A percentile compares a stretch with the other conserved stretches of the same genome.
phyloP scores from a whole-genome alignment of 2,113 vertebrate species.

The Pseudorhombus dupliciocellatus region DNA sequence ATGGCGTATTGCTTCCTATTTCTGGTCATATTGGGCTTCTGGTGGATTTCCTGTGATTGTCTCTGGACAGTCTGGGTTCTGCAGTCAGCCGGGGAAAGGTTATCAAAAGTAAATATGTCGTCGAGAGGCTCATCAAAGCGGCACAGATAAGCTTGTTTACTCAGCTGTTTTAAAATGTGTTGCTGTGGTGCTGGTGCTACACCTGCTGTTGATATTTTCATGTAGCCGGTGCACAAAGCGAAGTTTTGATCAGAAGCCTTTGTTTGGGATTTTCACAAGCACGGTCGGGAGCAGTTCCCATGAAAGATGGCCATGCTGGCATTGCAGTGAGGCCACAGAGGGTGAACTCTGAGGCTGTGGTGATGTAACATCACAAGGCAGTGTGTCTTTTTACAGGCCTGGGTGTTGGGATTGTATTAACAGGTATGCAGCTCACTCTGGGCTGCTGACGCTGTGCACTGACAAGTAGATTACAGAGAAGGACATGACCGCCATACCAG shows the following conservation, averaged over 20 bases:
- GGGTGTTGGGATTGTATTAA: constrained; percentile 59
- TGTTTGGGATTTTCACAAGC: constrained; percentile 14
- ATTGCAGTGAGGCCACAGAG: constrained; percentile 55
- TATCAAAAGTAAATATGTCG: constrained; percentile 79
- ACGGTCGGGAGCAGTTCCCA: constrained; percentile 41
- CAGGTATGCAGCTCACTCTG: constrained; percentile 62
- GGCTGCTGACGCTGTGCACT: constrained; percentile 56
- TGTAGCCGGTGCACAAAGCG: constrained; percentile 10
- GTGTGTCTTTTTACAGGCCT: constrained; percentile 51
- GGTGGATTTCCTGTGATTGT: constrained; percentile 61
- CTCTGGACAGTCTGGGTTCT: constrained; percentile 44
- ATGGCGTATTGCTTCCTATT: constrained; percentile 47
- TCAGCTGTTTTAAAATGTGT: constrained; percentile 70
- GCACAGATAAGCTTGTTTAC: constrained; percentile 72
- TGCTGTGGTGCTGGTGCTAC: constrained; percentile 37
- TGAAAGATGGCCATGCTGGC: constrained; percentile 56
- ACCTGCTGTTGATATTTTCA: constrained; percentile 58
- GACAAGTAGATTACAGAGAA: constrained; percentile 69
- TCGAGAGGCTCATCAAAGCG: constrained; percentile 62
- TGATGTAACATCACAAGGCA: constrained; percentile 58
- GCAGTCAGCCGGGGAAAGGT: constrained; percentile 57
- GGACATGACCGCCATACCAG: constrained; percentile 57
- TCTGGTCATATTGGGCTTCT: constrained; percentile 39
- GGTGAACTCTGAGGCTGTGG: constrained; percentile 40
- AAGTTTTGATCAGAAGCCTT: constrained; percentile 15